Conservation (phyloP, 2,888 invertebrate genomes). For the Zelleria hepariella region DNA sequence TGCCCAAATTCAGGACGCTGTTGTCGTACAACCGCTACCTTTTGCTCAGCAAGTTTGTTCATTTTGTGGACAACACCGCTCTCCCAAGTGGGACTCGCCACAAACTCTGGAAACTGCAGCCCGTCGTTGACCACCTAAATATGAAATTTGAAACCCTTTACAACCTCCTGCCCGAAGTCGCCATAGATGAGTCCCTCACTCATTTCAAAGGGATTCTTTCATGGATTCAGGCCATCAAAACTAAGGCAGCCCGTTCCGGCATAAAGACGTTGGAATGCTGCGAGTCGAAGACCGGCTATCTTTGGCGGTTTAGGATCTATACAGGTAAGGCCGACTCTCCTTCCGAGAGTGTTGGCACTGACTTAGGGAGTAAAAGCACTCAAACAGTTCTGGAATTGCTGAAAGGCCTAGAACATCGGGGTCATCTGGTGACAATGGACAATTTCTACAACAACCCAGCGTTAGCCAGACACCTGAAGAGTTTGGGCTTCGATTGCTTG, state of each 20-base stretch:
- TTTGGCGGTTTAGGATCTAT: background rate
- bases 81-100: constrained; percentile 5
- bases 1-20: constrained; percentile 12
- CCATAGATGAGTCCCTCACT: constrained; percentile 1
- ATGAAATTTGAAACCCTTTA: background rate
- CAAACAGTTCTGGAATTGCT: background rate
- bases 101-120: constrained; percentile 11
- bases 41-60: constrained; percentile 16
- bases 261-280: constrained; percentile 2
- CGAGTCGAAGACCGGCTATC: constrained; percentile 3
- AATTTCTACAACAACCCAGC: constrained; percentile 4
- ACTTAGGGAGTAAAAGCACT: background rate
- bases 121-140: constrained; percentile 1
- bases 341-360: background rate
- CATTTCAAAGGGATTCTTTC: background rate
- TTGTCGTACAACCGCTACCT: constrained; percentile 15
- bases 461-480: background rate
- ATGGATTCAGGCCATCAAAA: background rate
- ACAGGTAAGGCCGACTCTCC: background rate
- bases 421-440: background rate
- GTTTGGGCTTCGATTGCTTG: background rate
- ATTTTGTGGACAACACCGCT: constrained; percentile 14
- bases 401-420: background rate
- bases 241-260: constrained; percentile 1
- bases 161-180: background rate